phyloP scores from a whole-genome alignment of 2,888 invertebrate species.

The Arge pagana region DNA sequence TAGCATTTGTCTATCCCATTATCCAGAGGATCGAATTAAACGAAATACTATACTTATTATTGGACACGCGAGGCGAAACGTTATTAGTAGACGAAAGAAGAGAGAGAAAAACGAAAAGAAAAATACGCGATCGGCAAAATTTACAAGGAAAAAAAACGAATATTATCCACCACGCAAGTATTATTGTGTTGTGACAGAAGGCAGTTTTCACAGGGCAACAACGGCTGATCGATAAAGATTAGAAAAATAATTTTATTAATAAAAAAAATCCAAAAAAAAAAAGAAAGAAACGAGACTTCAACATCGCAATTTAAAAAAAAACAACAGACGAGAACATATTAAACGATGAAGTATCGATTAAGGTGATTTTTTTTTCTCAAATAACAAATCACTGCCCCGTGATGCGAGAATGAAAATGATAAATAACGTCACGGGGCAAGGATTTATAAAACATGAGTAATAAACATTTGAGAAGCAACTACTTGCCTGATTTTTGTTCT shows the following conservation, averaged over 20 bases:
- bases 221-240: constrained; percentile 67
- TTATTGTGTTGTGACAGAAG: constrained; percentile 65
- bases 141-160: constrained; percentile 26
- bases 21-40: constrained; percentile 27
- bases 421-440: too few species aligned
- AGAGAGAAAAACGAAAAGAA: constrained; percentile 16
- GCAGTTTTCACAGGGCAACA: constrained; percentile 74
- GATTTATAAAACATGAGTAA: too few species aligned
- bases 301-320: constrained; percentile 32
- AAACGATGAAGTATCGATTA: constrained; percentile 31
- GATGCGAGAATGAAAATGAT: too few species aligned
- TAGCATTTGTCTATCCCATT: constrained; percentile 30
- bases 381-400: too few species aligned
- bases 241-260: constrained; percentile 63
- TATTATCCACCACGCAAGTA: constrained; percentile 53
- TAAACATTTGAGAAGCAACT: constrained; percentile 34
- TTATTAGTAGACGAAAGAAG: constrained; percentile 18
- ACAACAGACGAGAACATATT: constrained; percentile 22
- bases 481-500: constrained; percentile 32
- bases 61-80: constrained; percentile 33
- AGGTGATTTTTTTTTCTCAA: constrained; percentile 26
- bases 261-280: constrained; percentile 63
- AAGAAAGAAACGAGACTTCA: constrained; percentile 53
- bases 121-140: constrained; percentile 14
- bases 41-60: constrained; percentile 36